Base-by-base conservation (phyloP, 2,797 vertebrate species). In the Pachyuromys duprasi region DNA sequence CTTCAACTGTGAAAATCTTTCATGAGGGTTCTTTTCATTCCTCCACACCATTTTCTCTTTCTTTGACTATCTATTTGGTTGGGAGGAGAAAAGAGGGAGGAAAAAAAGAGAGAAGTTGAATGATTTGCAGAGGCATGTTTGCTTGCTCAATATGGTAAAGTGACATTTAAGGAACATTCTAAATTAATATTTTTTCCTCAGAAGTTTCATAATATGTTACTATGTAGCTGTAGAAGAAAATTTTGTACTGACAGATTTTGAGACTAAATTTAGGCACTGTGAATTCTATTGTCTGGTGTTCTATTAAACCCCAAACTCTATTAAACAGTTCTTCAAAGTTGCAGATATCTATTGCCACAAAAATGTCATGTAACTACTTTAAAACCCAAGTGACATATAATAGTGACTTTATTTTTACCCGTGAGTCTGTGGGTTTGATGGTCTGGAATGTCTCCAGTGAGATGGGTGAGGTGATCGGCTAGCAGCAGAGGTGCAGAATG, bases 111-210 rank as follows among this genome's bases (percentile, higher is more conserved):
- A 12, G 14, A 17, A 78, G 8, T 78, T 69, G 75, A 91, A 94
- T 96, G 60, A 91, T 90, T 96, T 93, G 94, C 88, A 95, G 90
- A 93, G 95, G 79, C 31, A 42, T 90, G 28, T 93, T 96, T 93
- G 87, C 79, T 93, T 90, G 84, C 88, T 95, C 87, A 95, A 53
- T 95, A 90, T 94, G 76, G 89, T 90, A 91, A 95, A 96, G 95
- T 97, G 94, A 87, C 89, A 94, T 93, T 97, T 97, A 97, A 97
- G 90, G 89, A 94, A 81, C 31, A 88, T 95, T 95, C 76, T 88
- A 96, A 93, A 90, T 91, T 95, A 96, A 95, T 96, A 94, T 95
- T 97, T 95, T 88, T 36, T 69, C n/a, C 74, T 95, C 60, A 45
- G 93, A 96, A 95, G 62, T 94, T 97, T 94, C 78, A 81, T 95